Conservation (phyloP, 1,140 invertebrate species). For the Tribolium madens region DNA sequence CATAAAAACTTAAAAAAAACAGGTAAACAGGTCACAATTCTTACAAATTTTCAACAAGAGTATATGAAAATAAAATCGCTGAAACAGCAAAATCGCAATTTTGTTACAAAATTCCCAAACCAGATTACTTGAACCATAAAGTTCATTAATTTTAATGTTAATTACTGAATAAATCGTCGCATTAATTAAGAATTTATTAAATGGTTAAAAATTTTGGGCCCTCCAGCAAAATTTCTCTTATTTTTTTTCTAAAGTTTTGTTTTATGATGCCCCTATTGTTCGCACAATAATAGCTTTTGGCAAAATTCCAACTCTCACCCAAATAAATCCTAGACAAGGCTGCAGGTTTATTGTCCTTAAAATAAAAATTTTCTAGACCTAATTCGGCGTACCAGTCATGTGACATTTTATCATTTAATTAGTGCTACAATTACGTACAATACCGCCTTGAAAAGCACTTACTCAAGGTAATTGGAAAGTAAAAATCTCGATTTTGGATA, state of each 20-base stretch:
- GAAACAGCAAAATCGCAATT: background rate
- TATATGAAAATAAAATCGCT: background rate
- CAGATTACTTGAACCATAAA: background rate
- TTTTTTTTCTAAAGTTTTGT: background rate
- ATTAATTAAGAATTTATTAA: background rate
- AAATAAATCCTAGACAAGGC: background rate
- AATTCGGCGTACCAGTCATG: background rate
- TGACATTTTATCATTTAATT: background rate
- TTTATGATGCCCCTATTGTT: background rate
- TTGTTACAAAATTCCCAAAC: background rate
- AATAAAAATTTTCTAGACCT: background rate
- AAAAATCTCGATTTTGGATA: background rate
- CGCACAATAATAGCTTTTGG: background rate
- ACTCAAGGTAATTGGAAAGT: background rate
- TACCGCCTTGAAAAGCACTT: background rate
- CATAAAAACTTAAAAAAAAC: background rate
- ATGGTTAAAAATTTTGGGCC: background rate
- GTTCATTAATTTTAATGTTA: background rate
- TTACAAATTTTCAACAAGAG: background rate
- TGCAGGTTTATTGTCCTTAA: background rate
- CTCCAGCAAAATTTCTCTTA: background rate
- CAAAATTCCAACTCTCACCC: background rate
- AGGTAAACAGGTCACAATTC: background rate
- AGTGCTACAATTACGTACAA: background rate
- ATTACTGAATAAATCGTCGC: background rate